Base-by-base conservation (phyloP, 2,797 vertebrate species). In the Gorsachius magnificus region DNA sequence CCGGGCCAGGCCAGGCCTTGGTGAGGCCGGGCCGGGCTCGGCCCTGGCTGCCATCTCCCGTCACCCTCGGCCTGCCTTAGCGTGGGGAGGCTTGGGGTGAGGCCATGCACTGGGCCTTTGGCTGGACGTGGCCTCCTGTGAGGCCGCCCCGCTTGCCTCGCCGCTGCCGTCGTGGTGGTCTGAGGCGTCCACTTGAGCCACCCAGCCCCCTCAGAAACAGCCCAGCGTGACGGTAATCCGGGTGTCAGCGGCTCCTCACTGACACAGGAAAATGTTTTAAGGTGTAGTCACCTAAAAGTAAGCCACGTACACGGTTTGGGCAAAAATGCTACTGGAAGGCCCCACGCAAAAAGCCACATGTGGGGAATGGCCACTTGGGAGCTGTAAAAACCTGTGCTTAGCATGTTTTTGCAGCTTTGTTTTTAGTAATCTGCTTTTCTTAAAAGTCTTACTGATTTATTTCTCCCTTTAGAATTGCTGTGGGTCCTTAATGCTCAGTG, bases 31-130 rank as follows among this genome's bases (percentile, higher is more conserved):
- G 41, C 10, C n/a, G n/a, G 45, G 21, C 41, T 41, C 41, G 41
- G 41, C 41, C 41, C 41, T 16, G 31, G 31, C 1, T 8, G 16
- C n/a, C 11, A 3, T 10, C 7, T 70, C 16, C 46, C 5, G 21
- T 13, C 20, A 13, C 33, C 20, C 1, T 38, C 25, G 13, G 13
- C 11, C 28, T 9, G 3, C 5, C 12, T 9, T 18, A 7, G 50
- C 2, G 22, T 25, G 4, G 69, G 28, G 13, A 51, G 43, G 4
- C 5, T 6, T 1, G 25, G 9, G 36, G 4, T 1, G 10, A 21
- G 15, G 41, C 2, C 1, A 0, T 2, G 1, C 5, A 0, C 8
- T 7, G 12, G 8, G 29, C 7, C 3, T 54, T 4, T 8, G 41
- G 18, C 5, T 60, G 33, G 24, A 1, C 3, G 0, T 6, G 58